phyloP scores from a whole-genome alignment of 2,888 invertebrate genomes.

The Auanema sp. region DNA sequence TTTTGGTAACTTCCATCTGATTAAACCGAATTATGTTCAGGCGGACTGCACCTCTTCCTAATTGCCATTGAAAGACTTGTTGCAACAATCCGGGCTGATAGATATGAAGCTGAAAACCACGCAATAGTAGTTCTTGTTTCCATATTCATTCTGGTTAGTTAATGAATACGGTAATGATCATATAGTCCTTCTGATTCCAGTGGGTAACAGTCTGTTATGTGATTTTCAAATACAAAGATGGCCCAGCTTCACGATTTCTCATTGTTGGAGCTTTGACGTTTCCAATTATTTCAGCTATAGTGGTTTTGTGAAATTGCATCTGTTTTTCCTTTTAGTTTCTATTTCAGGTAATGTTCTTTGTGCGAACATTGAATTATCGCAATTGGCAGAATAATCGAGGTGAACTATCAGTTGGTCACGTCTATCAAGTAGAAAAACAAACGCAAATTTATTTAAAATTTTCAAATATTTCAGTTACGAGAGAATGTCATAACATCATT shows the following conservation, averaged over 20 bases:
- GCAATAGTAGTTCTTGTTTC: not conserved
- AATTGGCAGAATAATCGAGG: constrained; percentile 17
- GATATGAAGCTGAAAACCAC: constrained; percentile 9
- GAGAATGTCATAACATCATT: constrained; percentile 19
- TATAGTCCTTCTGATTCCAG: no score
- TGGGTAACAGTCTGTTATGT: no score
- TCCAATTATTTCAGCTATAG: no score
- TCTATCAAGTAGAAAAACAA: constrained; percentile 15
- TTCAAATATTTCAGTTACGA: constrained; percentile 9
- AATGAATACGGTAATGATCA: not conserved
- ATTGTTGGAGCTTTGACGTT: no score
- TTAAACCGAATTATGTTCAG: constrained; percentile 8
- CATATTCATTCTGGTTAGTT: constrained; percentile 11
- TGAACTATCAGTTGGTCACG: constrained; percentile 13
- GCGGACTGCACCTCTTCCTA: constrained; percentile 18
- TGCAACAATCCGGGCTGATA: constrained; percentile 16
- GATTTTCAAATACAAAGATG: no score
- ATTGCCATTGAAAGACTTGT: constrained; percentile 19
- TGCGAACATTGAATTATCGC: constrained; percentile 8
- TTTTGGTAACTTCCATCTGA: no score
- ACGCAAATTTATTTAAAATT: not conserved
- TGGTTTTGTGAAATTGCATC: no score
- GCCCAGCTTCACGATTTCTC: no score
- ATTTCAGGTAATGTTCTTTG: constrained; percentile 18
- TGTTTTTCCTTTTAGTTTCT: not conserved